phyloP scores from a whole-genome alignment of 2,888 invertebrate genomes.

The Limulus polyphemus region DNA sequence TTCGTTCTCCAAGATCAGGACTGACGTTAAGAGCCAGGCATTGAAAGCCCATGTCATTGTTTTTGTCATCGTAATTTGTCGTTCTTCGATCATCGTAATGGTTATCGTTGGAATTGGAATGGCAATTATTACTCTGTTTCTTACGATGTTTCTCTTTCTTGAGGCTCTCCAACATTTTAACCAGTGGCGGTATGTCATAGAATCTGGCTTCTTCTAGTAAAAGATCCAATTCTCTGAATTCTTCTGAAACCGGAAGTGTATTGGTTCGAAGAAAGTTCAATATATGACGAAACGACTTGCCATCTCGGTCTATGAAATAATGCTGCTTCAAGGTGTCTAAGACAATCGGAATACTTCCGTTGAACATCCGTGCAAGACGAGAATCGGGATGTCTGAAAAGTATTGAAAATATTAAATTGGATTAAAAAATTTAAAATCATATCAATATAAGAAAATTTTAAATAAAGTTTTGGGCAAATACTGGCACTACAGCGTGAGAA shows the following conservation, averaged over 20 bases:
- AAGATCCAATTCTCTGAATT: constrained; percentile 74
- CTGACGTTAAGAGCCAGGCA: constrained; percentile 67
- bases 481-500: no score
- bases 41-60: constrained; percentile 45
- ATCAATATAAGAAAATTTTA: no score
- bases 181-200: constrained; percentile 59
- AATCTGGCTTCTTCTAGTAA: constrained; percentile 79
- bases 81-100: no score
- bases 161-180: constrained; percentile 31
- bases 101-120: no score
- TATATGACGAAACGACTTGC: constrained; percentile 93
- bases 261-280: constrained; percentile 91
- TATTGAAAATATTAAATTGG: no score
- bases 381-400: constrained; percentile 84
- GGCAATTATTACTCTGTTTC: no score
- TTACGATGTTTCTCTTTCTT: no score
- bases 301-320: constrained; percentile 97
- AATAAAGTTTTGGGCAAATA: no score
- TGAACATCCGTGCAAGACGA: constrained; percentile 79
- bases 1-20: constrained; percentile 64
- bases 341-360: constrained; percentile 88
- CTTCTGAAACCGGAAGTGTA: constrained; percentile 68
- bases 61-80: no score
- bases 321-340: constrained; percentile 92
- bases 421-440: no score